Conservation (phyloP, 1,140 invertebrate species). For the Lysiphlebus fabarum region DNA sequence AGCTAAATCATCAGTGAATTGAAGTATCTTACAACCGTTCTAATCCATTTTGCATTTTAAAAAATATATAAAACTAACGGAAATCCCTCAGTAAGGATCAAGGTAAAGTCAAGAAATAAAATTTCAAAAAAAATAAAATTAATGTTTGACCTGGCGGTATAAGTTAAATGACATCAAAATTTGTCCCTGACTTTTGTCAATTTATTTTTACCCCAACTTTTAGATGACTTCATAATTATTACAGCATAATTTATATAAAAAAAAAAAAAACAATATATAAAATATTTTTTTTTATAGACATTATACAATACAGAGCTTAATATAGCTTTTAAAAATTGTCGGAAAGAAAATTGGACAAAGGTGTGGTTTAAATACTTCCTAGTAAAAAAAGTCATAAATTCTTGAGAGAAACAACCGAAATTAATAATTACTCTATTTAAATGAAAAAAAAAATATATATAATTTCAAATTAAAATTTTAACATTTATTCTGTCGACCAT, state of each 20-base stretch:
- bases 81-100: constrained; percentile 28
- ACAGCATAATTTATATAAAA: constrained; percentile 3
- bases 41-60: constrained; percentile 50
- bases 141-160: constrained; percentile 45
- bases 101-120: background rate
- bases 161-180: constrained; percentile 30
- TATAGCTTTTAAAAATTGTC: no score
- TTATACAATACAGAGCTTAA: no score
- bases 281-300: no score
- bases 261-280: background rate
- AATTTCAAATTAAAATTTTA: no score
- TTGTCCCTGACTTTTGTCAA: constrained; percentile 18
- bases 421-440: no score
- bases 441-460: no score
- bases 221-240: background rate
- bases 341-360: no score
- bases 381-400: no score
- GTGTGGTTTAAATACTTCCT: no score
- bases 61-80: constrained; percentile 48
- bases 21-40: constrained; percentile 30
- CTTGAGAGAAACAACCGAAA: no score
- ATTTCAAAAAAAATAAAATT: constrained; percentile 27
- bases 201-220: background rate
- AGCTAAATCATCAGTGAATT: constrained; percentile 8
- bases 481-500: no score